Evolutionary conservation across 2,797 vertebrate genomes (phyloP).

Genomic region (Tadarida brasiliensis): DNA sequence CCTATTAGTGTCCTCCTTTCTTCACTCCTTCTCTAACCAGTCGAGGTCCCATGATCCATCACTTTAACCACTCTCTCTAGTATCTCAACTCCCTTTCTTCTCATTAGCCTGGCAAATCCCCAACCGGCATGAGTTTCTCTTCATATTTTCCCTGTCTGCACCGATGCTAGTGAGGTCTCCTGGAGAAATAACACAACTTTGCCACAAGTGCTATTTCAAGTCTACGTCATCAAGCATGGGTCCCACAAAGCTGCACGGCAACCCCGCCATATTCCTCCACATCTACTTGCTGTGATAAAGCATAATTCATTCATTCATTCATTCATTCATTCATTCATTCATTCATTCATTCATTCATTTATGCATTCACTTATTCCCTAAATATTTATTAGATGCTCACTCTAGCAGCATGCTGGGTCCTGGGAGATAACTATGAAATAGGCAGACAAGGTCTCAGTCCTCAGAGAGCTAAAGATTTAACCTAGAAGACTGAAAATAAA

Average conservation of each 20-base stretch:
- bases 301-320: not conserved
- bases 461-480: not conserved
- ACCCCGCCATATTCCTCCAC: not conserved
- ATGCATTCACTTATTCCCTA: not conserved
- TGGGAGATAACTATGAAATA: not conserved
- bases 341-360: not conserved
- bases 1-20: not conserved
- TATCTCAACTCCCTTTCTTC: not conserved
- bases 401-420: not conserved
- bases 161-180: not conserved
- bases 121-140: not conserved
- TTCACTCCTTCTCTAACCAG: not conserved
- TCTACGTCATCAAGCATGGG: not conserved
- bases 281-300: not conserved
- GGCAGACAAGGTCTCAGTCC: not conserved
- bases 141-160: not conserved
- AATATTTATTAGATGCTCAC: not conserved
- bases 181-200: not conserved
- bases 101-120: not conserved
- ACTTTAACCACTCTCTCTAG: not conserved
- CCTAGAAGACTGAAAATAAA: not conserved
- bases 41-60: not conserved
- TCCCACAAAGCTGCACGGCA: not conserved
- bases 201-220: not conserved
- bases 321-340: not conserved